Evolutionary conservation across 2,888 invertebrate species (phyloP).

Genomic region (Drosophila mettleri): DNA sequence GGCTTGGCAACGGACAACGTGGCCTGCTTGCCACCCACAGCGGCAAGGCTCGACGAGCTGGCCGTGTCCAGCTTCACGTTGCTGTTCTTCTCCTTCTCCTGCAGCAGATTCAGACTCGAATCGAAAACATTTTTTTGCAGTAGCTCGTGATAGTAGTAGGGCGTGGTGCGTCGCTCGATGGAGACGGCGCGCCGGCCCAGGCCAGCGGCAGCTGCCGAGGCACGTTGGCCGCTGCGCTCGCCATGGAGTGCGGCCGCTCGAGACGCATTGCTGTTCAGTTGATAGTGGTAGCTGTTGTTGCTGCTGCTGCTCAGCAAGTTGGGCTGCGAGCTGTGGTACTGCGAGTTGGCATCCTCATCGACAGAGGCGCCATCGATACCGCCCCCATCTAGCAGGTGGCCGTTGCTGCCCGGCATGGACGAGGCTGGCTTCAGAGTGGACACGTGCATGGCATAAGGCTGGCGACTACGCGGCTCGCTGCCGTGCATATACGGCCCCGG

Average conservation of each 20-base stretch:
- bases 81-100: constrained; percentile 72
- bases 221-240: constrained; percentile 27
- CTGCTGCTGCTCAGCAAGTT: constrained; percentile 73
- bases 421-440: constrained; percentile 83
- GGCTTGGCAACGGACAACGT: constrained; percentile 54
- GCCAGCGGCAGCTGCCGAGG: constrained; percentile 23
- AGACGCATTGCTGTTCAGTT: constrained; percentile 62
- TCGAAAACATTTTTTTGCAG: constrained; percentile 83
- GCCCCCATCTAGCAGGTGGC: constrained; percentile 57
- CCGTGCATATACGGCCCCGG: constrained; percentile 39
- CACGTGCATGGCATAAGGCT: constrained; percentile 82
- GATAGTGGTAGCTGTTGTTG: constrained; percentile 70
- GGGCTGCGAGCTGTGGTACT: constrained; percentile 82
- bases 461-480: constrained; percentile 48
- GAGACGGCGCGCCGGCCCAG: constrained; percentile 59
- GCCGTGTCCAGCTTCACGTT: constrained; percentile 50
- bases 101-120: constrained; percentile 84
- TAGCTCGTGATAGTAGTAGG: constrained; percentile 84
- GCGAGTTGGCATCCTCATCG: constrained; percentile 51
- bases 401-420: constrained; percentile 83
- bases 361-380: constrained; percentile 46
- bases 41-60: constrained; percentile 24
- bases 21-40: constrained; percentile 45
- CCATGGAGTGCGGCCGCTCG: constrained; percentile 43
- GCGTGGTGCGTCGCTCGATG: constrained; percentile 82